A percentile compares a stretch with the other conserved stretches of the same genome.
Evolutionary conservation across 2,113 vertebrate species (phyloP).

Genomic region (Sander lucioperca): DNA sequence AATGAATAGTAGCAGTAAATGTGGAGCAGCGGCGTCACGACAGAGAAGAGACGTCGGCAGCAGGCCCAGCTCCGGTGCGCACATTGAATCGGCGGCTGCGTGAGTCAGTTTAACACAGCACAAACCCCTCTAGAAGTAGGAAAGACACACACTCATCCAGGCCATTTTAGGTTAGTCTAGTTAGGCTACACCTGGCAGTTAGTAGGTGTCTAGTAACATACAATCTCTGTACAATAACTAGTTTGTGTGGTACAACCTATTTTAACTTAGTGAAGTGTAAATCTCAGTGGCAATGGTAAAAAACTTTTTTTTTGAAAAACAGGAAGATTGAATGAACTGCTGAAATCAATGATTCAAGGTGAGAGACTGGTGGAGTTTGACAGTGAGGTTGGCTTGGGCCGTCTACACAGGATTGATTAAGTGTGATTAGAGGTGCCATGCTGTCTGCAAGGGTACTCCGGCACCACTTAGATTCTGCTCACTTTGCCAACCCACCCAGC

Average conservation of each 20-base stretch:
- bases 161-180: too few relatives aligned
- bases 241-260: background rate
- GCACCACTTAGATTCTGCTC: constrained; percentile 60
- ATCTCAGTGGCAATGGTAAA: too few relatives aligned
- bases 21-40: too few relatives aligned
- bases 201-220: background rate
- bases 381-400: constrained; percentile 17
- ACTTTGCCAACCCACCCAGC: constrained; percentile 62
- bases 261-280: constrained; percentile 4
- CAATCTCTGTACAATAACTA: background rate
- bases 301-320: too few relatives aligned
- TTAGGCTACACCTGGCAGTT: background rate
- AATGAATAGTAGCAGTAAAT: too few relatives aligned
- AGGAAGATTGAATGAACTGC: background rate
- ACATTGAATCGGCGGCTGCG: too few relatives aligned
- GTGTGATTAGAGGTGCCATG: constrained; percentile 68
- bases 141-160: too few relatives aligned
- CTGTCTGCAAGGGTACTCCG: constrained; percentile 67
- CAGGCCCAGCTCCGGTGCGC: too few relatives aligned
- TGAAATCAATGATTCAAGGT: constrained; percentile 28
- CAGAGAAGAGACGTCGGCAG: too few relatives aligned
- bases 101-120: too few relatives aligned
- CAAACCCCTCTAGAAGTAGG: too few relatives aligned
- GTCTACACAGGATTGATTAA: constrained; percentile 63
- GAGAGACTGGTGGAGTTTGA: constrained; percentile 32